Evolutionary conservation across 2,113 vertebrate species (phyloP).

Genomic region (Sinocyclocheilus anophthalmus): DNA sequence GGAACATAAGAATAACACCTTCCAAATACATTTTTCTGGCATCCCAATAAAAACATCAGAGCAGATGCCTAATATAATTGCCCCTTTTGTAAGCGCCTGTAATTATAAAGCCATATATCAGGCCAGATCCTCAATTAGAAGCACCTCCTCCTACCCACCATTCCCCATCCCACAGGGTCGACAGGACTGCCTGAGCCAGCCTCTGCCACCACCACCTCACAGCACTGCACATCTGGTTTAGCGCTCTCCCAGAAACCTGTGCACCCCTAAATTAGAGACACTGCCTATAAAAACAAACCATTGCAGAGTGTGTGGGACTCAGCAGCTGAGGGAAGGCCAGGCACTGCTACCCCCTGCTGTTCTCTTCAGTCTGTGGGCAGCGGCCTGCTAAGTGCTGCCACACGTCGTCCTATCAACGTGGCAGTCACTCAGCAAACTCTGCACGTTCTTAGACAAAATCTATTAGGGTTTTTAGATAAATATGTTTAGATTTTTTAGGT

Average conservation of each 20-base stretch:
- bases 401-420: slow-evolving; percentile 20
- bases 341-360: slow-evolving; percentile 62
- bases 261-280: slow-evolving; percentile 76
- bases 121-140: slow-evolving; percentile 74
- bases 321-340: slow-evolving; percentile 61
- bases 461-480: background rate
- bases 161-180: slow-evolving; percentile 19
- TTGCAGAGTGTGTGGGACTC: slow-evolving; percentile 58
- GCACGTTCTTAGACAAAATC: background rate
- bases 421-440: background rate
- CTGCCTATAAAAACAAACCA: slow-evolving; percentile 66
- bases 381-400: slow-evolving; percentile 43
- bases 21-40: slow-evolving; percentile 67
- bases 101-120: slow-evolving; percentile 72
- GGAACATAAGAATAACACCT: slow-evolving; percentile 59
- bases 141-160: slow-evolving; percentile 18
- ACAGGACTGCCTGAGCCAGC: slow-evolving; percentile 29
- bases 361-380: slow-evolving; percentile 46
- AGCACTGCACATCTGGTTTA: slow-evolving; percentile 73
- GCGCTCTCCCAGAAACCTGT: slow-evolving; percentile 66
- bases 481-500: background rate
- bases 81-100: slow-evolving; percentile 64
- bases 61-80: slow-evolving; percentile 67
- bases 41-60: slow-evolving; percentile 63
- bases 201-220: slow-evolving; percentile 37